Base-by-base conservation (phyloP, 2,113 vertebrate genomes). In the Aix galericulata region DNA sequence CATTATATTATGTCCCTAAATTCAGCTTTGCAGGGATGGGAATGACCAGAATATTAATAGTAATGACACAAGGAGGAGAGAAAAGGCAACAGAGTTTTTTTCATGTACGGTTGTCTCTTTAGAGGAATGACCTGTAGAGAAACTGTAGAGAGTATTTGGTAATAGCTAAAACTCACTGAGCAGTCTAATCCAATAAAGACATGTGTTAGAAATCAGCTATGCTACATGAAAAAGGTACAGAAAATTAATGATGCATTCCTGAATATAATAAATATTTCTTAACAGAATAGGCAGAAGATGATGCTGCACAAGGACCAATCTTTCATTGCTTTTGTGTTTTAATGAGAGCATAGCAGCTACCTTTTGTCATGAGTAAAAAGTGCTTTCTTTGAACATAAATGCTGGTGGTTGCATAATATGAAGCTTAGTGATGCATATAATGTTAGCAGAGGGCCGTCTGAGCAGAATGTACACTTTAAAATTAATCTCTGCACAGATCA, bases 401-500 rank as follows among this genome's bases (percentile, higher is more conserved):
- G 69, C 88, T 86, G 58, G 74, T 92, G 46, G 93, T 89, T 96
- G 91, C 91, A 85, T 93, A 95, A 96, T 89, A 40, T 16, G 78
- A 91, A 94, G 79, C 67, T 82, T 92, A 93, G 76, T 91, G 92
- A 82, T 91, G 94, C 94, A 48, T 92, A 21, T 93, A 94, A 96
- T 88, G 86, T 76, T 77, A 95, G 95, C 84, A 85, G 53, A 46
- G 86, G 91, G 92, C 89, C 0, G 0, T 63, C 94, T 96, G 84
- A 96, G 89, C 84, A 59, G 69, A 80, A 25, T 48, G 79, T 31
- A 46, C 0, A 0, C 63, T 91, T 93, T 78, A 96, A 94, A 95
- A 95, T 95, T 85, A 80, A 93, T 96, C 91, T 93, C 82, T 93
- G 52, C 81, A 89, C 75, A 94, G 58, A 93, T 96, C 92, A 94